Conservation (phyloP, 2,113 vertebrate genomes). For the Malaclemys terrapin region DNA sequence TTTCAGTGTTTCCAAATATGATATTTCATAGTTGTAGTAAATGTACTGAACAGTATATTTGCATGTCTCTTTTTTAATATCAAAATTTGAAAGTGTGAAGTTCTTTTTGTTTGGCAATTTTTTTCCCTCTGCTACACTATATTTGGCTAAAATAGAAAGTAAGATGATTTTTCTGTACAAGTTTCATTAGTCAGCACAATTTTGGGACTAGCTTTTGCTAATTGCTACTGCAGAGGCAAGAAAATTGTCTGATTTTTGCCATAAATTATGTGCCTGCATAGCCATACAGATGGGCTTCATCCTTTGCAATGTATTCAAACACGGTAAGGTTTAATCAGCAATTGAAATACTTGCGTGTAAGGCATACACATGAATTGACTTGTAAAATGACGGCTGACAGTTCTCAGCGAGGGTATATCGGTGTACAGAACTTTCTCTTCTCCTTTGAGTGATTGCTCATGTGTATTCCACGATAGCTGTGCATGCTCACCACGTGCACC, state of each 20-base stretch:
- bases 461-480: too few species aligned
- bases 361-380: background rate
- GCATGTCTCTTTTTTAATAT: background rate
- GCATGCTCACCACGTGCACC: too few species aligned
- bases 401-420: background rate
- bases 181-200: background rate
- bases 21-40: background rate
- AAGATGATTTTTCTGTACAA: background rate
- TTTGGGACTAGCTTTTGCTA: background rate
- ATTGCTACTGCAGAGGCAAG: background rate
- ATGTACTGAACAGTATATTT: background rate
- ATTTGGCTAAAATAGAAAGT: background rate
- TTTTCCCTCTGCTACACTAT: background rate
- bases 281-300: background rate
- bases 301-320: background rate
- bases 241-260: background rate
- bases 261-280: background rate
- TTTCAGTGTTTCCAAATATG: background rate
- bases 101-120: background rate
- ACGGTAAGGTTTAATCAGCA: background rate
- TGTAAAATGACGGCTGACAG: background rate
- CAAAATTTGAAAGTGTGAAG: fast-evolving
- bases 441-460: too few species aligned
- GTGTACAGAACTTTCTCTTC: background rate
- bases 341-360: background rate